phyloP scores from a whole-genome alignment of 2,888 invertebrate species.

The Halictus ligatus region DNA sequence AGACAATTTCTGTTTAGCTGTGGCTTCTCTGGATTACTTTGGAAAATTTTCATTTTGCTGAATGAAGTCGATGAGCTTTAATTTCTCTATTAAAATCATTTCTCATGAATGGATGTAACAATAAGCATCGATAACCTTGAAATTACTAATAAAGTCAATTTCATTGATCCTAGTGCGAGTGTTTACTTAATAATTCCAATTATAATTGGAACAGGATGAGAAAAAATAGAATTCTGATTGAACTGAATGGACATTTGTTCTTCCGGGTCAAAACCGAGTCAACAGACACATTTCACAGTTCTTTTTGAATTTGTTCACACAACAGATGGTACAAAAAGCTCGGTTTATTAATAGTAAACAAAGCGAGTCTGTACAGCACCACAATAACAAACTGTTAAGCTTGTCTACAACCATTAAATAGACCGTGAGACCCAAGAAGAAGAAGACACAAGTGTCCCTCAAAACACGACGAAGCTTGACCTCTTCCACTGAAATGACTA shows the following conservation, averaged over 20 bases:
- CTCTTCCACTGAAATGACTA: conserved; percentile 2
- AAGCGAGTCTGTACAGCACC: too few relatives aligned
- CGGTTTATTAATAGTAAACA: background rate
- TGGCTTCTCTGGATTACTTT: background rate
- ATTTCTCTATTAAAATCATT: background rate
- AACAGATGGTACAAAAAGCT: too few relatives aligned
- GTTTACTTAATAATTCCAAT: background rate
- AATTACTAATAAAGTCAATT: background rate
- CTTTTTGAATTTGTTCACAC: background rate
- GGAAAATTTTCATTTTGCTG: background rate
- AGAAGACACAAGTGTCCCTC: background rate
- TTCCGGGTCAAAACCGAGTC: background rate
- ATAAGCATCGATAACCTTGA: background rate
- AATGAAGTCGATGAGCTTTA: background rate
- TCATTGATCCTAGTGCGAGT: background rate
- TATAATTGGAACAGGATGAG: background rate
- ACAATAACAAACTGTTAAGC: too few relatives aligned
- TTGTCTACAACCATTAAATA: background rate
- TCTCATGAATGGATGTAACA: background rate
- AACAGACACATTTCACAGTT: too few relatives aligned
- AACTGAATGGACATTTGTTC: background rate
- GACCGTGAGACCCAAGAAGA: background rate
- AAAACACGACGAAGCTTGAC: background rate
- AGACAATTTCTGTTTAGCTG: background rate
- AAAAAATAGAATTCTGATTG: background rate